phyloP scores from a whole-genome alignment of 2,113 vertebrate species.

The Cyanistes caeruleus region DNA sequence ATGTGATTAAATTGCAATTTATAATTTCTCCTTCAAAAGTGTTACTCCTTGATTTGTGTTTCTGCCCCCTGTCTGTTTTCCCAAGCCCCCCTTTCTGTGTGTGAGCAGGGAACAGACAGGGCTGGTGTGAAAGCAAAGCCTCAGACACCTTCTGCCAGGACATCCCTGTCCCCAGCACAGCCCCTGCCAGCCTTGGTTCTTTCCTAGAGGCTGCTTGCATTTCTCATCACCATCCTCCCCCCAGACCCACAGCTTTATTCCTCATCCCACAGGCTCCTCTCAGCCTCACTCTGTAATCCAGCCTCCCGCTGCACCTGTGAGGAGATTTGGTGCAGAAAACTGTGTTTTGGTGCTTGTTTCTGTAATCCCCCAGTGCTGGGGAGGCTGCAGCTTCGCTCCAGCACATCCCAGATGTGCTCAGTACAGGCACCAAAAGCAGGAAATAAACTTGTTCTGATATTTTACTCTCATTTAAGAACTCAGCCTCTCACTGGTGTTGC shows the following conservation, averaged over 20 bases:
- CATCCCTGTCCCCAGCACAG: accelerated
- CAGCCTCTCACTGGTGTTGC: background rate
- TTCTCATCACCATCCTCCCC: accelerated
- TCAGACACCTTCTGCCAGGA: background rate
- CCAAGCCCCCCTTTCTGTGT: background rate
- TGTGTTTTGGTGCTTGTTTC: background rate
- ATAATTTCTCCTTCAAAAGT: slow-evolving; percentile 82
- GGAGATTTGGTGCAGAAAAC: background rate
- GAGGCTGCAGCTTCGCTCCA: background rate
- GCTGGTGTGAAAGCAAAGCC: background rate
- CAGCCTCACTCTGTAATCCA: background rate
- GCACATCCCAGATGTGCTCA: background rate
- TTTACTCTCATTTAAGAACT: background rate
- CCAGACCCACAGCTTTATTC: background rate
- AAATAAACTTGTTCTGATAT: background rate
- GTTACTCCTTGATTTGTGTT: slow-evolving; percentile 79
- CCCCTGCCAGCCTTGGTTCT: background rate
- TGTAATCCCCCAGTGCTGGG: background rate
- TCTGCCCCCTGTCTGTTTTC: slow-evolving; percentile 42
- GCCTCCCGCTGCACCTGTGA: accelerated
- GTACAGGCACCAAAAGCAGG: background rate
- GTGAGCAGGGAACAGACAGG: background rate
- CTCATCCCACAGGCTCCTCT: accelerated
- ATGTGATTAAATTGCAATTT: slow-evolving; percentile 87
- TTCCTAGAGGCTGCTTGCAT: background rate